Percentiles rank a stretch among this genome's conserved stretches.
phyloP scores from a whole-genome alignment of 2,797 vertebrate species.

The Orestias chungarensis region DNA sequence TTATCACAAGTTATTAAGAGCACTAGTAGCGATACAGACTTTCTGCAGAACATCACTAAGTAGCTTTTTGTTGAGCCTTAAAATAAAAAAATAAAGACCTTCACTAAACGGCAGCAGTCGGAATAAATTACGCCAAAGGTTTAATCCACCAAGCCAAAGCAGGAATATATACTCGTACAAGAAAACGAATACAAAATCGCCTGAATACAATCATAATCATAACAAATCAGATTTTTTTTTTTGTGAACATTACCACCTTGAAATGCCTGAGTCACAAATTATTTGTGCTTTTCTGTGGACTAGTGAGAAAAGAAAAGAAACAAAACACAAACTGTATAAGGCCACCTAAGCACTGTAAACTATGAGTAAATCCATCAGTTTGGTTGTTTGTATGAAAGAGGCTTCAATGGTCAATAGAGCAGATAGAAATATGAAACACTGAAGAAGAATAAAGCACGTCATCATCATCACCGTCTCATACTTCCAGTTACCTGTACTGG shows the following conservation, averaged over 20 bases:
- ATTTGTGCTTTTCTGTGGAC: slow-evolving; percentile 70
- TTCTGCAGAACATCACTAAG: slow-evolving; percentile 56
- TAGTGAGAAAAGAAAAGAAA: slow-evolving; percentile 27
- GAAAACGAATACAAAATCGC: slow-evolving; percentile 65
- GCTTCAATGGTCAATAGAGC: slow-evolving; percentile 17
- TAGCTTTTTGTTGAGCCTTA: slow-evolving; percentile 33
- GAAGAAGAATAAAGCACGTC: too few relatives aligned
- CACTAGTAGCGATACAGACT: slow-evolving; percentile 69
- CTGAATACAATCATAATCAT: slow-evolving; percentile 72
- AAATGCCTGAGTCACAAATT: slow-evolving; percentile 68
- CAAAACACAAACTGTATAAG: slow-evolving; percentile 63
- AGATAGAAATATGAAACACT: too few relatives aligned
- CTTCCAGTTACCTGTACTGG: neutral
- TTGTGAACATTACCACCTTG: slow-evolving; percentile 22
- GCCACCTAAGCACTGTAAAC: slow-evolving; percentile 65
- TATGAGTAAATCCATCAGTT: slow-evolving; percentile 27
- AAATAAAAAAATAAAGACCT: slow-evolving; percentile 31
- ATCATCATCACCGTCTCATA: too few relatives aligned
- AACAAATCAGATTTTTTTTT: slow-evolving; percentile 33
- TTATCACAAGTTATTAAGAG: slow-evolving; percentile 69
- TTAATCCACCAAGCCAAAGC: slow-evolving; percentile 67
- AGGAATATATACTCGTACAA: slow-evolving; percentile 64
- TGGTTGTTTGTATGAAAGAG: slow-evolving; percentile 31
- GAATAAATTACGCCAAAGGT: slow-evolving; percentile 58
- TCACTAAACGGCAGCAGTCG: slow-evolving; percentile 42